A percentile compares a stretch with the other conserved stretches of the same genome.
Evolutionary conservation across 1,140 invertebrate species (phyloP).

Genomic region (Chironomus tepperi): DNA sequence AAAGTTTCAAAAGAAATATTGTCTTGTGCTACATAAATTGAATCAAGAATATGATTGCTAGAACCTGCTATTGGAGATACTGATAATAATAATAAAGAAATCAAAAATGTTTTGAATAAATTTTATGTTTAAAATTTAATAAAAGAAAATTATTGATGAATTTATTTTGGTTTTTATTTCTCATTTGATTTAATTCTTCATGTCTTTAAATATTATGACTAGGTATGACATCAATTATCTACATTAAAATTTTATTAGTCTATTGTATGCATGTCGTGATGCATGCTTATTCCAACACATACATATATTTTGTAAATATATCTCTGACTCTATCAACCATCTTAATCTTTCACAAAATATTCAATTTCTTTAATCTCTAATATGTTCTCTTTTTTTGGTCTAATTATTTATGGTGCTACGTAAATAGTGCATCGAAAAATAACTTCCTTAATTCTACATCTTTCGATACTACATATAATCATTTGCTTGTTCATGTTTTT

Average conservation of each 20-base stretch:
- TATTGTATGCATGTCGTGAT: no score
- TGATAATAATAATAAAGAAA: not conserved
- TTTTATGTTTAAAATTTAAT: not conserved
- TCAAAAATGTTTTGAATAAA: not conserved
- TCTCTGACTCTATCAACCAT: not conserved
- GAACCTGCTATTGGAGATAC: no score
- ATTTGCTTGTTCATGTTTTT: not conserved
- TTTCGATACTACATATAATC: not conserved
- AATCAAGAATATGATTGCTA: no score
- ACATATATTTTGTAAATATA: not conserved
- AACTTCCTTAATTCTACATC: not conserved
- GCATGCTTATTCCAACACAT: not conserved
- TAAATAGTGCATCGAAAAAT: not conserved
- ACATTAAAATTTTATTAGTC: not conserved
- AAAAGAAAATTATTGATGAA: not conserved
- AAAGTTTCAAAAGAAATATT: no score
- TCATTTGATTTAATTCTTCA: not conserved
- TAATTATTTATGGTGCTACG: not conserved
- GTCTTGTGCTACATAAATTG: no score
- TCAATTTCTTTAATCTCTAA: not conserved
- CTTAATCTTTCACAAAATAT: not conserved
- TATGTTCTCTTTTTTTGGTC: not conserved
- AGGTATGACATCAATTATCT: constrained; percentile 7
- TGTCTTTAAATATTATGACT: not conserved
- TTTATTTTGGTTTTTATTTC: not conserved